Percentiles rank a stretch among this genome's conserved stretches.
Conservation (phyloP, 2,113 vertebrate species). For the Microcebus ravelobensis region DNA sequence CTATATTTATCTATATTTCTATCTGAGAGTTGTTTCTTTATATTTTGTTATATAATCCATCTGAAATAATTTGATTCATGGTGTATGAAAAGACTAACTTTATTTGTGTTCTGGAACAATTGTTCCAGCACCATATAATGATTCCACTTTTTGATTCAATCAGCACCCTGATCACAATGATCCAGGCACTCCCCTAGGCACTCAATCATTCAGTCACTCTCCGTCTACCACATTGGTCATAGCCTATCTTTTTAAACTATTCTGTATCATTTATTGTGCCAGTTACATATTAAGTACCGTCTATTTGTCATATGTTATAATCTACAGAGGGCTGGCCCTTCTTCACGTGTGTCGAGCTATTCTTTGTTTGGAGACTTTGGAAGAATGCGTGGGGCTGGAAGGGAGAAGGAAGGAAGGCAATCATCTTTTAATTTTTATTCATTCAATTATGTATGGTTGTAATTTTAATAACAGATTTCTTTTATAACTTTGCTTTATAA, state of each 20-base stretch:
- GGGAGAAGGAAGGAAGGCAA: not conserved
- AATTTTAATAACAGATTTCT: not conserved
- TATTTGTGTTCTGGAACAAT: not conserved
- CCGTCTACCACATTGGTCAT: not conserved
- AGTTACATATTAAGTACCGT: not conserved
- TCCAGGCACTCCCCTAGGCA: not conserved
- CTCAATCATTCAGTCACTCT: not conserved
- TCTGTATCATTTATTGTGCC: not conserved
- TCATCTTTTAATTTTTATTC: not conserved
- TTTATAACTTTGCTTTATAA: slow-evolving; percentile 21
- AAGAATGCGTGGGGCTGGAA: not conserved
- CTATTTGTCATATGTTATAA: not conserved
- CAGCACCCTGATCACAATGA: not conserved
- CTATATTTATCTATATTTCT: not conserved
- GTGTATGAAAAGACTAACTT: not conserved
- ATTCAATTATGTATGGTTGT: not conserved
- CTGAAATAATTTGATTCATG: not conserved
- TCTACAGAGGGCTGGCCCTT: not conserved
- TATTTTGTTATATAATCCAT: not conserved
- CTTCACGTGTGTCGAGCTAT: not conserved
- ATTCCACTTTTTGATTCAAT: not conserved
- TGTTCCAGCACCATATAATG: not conserved
- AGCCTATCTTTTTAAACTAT: not conserved
- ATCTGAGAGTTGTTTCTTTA: not conserved
- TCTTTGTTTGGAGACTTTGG: not conserved